Evolutionary conservation across 2,113 vertebrate genomes (phyloP).

Genomic region (Peromyscus maniculatus): DNA sequence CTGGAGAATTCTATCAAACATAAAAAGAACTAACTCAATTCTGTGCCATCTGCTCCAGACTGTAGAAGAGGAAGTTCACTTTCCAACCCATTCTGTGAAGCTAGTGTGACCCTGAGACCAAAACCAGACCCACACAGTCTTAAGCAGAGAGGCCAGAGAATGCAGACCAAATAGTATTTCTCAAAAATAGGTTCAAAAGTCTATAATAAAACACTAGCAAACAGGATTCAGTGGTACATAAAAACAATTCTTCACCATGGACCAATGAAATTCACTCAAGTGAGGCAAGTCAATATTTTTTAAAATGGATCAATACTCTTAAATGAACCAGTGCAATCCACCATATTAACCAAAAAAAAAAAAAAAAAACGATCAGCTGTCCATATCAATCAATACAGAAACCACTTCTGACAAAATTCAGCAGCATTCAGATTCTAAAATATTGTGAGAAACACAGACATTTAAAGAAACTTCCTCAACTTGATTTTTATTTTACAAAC

Average conservation of each 20-base stretch:
- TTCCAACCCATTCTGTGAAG: background rate
- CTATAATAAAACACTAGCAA: background rate
- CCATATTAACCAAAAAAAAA: background rate
- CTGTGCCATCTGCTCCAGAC: background rate
- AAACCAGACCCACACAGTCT: background rate
- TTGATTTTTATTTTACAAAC: background rate
- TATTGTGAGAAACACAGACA: background rate
- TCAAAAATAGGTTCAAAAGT: background rate
- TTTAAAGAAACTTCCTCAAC: constrained; percentile 15
- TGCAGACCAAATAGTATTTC: background rate
- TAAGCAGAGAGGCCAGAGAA: background rate
- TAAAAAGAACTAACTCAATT: background rate
- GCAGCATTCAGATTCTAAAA: background rate
- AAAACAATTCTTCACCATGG: background rate
- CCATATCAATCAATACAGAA: background rate
- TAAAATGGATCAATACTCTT: background rate
- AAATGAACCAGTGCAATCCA: background rate
- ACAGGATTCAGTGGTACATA: background rate
- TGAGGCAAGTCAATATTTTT: background rate
- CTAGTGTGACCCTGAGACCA: background rate
- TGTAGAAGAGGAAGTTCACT: background rate
- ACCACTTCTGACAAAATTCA: background rate
- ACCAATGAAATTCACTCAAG: background rate
- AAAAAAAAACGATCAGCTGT: background rate
- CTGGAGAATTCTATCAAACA: constrained; percentile 16